Evolutionary conservation across 2,888 invertebrate genomes (phyloP), one percentile per base, ranked within the genome.

Genomic region (Melolontha melolontha): DNA sequence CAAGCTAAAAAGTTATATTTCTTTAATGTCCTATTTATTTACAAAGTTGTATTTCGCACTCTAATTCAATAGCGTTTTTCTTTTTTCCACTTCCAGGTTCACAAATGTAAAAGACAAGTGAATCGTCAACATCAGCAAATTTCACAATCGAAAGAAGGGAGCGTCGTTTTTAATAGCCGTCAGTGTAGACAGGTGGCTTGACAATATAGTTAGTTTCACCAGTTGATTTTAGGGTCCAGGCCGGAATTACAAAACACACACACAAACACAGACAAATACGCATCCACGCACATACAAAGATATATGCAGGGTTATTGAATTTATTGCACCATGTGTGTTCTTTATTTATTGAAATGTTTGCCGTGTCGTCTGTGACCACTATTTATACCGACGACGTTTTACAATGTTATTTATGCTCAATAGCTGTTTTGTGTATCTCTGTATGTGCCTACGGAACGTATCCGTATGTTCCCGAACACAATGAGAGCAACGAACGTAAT

Each of bases 191-290:
- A 79, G 79, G 79, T 79, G 79, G 79, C 73, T 76, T 77, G 79
- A 79, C 78, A 77, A 78, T 77, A 79, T 79, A 77, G 79, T 80
- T 80, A 78, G 79, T 77, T 78, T 77, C 79, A 75, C 75, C 78
- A 76, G 77, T 75, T 77, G 77, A 72, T 74, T 78, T 74, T 71
- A 72, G 77, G 77, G 76, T 74, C 72, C 73, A 73, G 75, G 76
- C 72, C 73, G 73, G 75, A 77, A 78, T 77, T 76, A 75, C 75
- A 75, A 76, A 78, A 75, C 75, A 74, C 71, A 52, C 34, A 52
- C 34, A 52, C 14, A 34, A 34, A 52, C 10, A 34, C 34, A 34
- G 1, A 34, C 6, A 34, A 2, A 6, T 6, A 8, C 6, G 1
- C 34, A 29, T 34, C 14, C 51, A 52, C 51, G 12, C 6, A 52